phyloP scores from a whole-genome alignment of 2,888 invertebrate species.

The Iselma pallidipennis region DNA sequence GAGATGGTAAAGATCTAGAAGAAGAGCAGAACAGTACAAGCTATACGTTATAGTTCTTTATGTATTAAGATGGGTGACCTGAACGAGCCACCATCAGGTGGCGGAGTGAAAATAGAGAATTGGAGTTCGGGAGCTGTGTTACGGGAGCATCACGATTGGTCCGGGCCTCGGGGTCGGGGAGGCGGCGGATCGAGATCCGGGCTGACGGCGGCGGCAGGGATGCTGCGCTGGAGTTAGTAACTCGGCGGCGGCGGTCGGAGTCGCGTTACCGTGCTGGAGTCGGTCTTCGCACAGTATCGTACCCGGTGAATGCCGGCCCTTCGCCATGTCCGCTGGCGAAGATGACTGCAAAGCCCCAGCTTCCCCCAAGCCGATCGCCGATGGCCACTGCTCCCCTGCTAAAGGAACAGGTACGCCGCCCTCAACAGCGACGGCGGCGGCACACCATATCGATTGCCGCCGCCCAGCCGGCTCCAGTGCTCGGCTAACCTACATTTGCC shows the following conservation, averaged over 20 bases:
- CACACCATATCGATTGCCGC: conserved; percentile 27
- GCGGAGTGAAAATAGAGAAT: conserved; percentile 10
- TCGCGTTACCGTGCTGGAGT: conserved; percentile 48
- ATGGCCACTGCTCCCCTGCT: conserved; percentile 55
- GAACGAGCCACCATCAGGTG: conserved; percentile 9
- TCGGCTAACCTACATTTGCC: conserved; percentile 54
- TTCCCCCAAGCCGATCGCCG: conserved; percentile 49
- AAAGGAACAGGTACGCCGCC: conserved; percentile 49
- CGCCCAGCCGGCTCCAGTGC: conserved; percentile 46
- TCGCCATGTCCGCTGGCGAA: conserved; percentile 51
- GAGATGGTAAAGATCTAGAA: not conserved
- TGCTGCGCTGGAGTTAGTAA: conserved; percentile 59
- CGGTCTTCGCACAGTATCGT: conserved; percentile 40
- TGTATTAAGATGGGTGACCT: conserved; percentile 1
- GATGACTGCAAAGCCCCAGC: conserved; percentile 49
- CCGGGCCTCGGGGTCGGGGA: conserved; percentile 32
- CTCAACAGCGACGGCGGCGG: not conserved
- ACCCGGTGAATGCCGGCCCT: conserved; percentile 47
- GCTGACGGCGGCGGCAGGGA: conserved; percentile 43
- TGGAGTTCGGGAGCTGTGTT: conserved; percentile 12
- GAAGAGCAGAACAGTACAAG: not conserved
- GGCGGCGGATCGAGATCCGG: conserved; percentile 28
- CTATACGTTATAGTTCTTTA: conserved; percentile 8
- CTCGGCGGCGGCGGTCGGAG: conserved; percentile 43
- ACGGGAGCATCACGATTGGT: conserved; percentile 16